Conservation (phyloP, 2,797 vertebrate genomes). For the Sebastes itinus region DNA sequence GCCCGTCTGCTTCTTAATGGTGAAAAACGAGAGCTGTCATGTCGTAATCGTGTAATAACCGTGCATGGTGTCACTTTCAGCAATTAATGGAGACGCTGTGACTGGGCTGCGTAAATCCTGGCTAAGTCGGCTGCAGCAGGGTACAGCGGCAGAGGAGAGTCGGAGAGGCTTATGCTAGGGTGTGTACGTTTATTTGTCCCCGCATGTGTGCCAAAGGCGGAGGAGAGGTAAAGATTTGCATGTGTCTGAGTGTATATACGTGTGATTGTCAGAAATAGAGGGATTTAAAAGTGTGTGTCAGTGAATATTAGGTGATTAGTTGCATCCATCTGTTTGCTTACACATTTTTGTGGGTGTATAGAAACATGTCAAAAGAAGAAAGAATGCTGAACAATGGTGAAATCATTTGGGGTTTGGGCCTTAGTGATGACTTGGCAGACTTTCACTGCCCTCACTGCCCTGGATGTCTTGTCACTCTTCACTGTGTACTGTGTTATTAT, state of each 20-base stretch:
- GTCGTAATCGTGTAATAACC: constrained; percentile 83
- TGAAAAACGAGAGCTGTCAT: constrained; percentile 83
- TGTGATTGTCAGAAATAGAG: constrained; percentile 17
- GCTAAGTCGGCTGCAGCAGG: constrained; percentile 64
- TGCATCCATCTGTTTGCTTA: constrained; percentile 3
- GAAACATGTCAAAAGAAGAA: constrained; percentile 14
- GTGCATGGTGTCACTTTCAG: constrained; percentile 79
- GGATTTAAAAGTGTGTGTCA: constrained; percentile 6
- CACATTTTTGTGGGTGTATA: background rate
- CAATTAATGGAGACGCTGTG: constrained; percentile 82
- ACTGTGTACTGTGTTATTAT: constrained; percentile 4
- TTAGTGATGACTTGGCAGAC: constrained; percentile 16
- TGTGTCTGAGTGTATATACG: constrained; percentile 18
- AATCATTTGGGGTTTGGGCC: background rate
- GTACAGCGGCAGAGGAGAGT: constrained; percentile 38
- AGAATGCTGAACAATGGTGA: background rate
- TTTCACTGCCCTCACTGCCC: constrained; percentile 8
- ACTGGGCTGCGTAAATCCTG: constrained; percentile 78
- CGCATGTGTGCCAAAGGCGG: background rate
- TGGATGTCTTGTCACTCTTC: constrained; percentile 24
- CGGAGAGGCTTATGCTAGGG: constrained; percentile 34
- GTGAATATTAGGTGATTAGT: constrained; percentile 9
- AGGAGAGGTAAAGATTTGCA: constrained; percentile 16
- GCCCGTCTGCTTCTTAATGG: constrained; percentile 70
- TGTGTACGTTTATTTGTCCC: constrained; percentile 46